A percentile compares a stretch with the other conserved stretches of the same genome.
Evolutionary conservation across 2,888 invertebrate species (phyloP).

Genomic region (Heliconius charithonia): DNA sequence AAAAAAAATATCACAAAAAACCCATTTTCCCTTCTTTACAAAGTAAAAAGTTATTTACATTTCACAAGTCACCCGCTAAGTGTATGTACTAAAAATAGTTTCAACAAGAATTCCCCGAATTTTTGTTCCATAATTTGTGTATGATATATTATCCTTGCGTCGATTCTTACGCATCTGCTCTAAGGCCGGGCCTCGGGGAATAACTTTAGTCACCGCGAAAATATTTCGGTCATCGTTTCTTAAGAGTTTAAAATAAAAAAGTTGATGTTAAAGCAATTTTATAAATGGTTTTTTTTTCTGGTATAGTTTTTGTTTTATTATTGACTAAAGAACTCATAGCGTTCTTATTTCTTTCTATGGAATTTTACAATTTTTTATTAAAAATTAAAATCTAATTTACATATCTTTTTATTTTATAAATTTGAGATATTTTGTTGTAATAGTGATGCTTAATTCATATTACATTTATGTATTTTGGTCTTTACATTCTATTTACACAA

Average conservation of each 20-base stretch:
- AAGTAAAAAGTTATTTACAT: not conserved
- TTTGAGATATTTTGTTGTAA: too few relatives aligned
- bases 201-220: conserved; percentile 24
- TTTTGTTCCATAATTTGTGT: not conserved
- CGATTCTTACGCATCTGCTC: not conserved
- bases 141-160: conserved; percentile 12
- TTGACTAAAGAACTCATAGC: too few relatives aligned
- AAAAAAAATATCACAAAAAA: not conserved
- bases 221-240: conserved; percentile 18
- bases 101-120: conserved; percentile 30
- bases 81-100: conserved; percentile 20
- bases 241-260: not conserved
- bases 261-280: not conserved
- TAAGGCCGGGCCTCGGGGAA: not conserved
- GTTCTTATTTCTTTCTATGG: not conserved
- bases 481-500: not conserved
- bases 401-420: too few relatives aligned
- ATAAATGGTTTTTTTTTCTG: not conserved
- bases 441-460: too few relatives aligned
- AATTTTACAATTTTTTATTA: not conserved
- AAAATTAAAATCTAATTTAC: not conserved
- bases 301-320: not conserved
- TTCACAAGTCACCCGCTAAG: conserved; percentile 20
- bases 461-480: not conserved
- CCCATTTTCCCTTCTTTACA: not conserved